Conservation (phyloP, 2,888 invertebrate species). For the Drosophila hawaiiensis region DNA sequence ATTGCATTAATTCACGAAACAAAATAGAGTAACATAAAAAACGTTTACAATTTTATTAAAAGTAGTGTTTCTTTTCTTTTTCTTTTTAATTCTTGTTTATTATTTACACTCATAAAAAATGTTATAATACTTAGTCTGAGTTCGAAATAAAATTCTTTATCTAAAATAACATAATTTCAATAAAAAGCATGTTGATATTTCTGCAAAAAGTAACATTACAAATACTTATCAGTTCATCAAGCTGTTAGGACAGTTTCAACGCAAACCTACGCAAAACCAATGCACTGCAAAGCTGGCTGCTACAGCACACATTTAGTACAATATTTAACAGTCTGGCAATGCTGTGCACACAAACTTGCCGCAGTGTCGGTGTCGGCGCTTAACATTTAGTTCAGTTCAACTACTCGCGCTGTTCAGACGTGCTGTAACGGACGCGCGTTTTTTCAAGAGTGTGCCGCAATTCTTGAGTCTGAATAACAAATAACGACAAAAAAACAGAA, state of each 20-base stretch:
- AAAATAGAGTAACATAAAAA: background rate
- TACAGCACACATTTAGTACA: constrained; percentile 29
- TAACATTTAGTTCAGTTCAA: constrained; percentile 46
- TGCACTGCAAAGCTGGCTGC: constrained; percentile 24
- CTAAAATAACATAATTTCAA: background rate
- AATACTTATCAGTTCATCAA: background rate
- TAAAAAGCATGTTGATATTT: background rate
- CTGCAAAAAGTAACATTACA: background rate
- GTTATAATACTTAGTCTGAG: no score
- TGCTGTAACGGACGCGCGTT: constrained; percentile 26
- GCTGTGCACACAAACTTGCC: constrained; percentile 8
- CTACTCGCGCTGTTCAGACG: constrained; percentile 36
- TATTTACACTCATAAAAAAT: no score
- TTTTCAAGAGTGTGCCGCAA: constrained; percentile 27
- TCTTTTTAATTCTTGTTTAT: no score
- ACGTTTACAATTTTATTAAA: background rate
- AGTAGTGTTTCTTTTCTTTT: no score
- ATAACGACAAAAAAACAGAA: constrained; percentile 18
- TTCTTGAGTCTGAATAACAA: constrained; percentile 35
- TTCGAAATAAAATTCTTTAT: background rate
- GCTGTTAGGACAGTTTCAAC: background rate
- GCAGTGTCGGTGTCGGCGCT: constrained; percentile 21
- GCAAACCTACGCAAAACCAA: background rate
- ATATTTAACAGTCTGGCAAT: constrained; percentile 29
- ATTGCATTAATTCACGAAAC: background rate